Evolutionary conservation across 1,140 invertebrate genomes (phyloP).

Genomic region (Monochamus saltuarius): DNA sequence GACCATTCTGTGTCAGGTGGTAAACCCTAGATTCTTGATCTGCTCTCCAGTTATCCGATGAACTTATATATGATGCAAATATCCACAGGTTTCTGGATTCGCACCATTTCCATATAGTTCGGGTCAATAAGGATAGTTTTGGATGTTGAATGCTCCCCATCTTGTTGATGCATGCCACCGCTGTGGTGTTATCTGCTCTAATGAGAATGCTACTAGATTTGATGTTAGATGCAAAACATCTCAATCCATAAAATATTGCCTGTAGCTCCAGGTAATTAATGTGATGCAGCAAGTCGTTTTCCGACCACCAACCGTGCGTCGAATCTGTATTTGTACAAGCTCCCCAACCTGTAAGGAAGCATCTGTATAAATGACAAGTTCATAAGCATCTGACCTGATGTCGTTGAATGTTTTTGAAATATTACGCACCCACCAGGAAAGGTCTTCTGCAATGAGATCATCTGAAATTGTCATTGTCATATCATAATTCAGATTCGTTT

Average conservation of each 20-base stretch:
- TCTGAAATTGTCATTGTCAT: conserved; percentile 1
- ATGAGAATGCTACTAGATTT: no score
- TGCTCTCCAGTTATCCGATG: not conserved
- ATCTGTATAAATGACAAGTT: conserved; percentile 16
- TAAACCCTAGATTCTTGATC: conserved; percentile 6
- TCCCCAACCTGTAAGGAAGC: conserved; percentile 17
- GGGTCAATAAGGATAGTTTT: not conserved
- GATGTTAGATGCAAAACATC: no score
- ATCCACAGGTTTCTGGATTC: conserved; percentile 5
- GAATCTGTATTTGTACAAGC: conserved; percentile 6
- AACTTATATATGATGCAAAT: not conserved
- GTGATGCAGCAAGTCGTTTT: conserved; percentile 1
- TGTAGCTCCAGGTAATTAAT: conserved; percentile 26
- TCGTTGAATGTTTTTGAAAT: not conserved
- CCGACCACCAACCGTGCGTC: conserved; percentile 13
- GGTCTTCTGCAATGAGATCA: conserved; percentile 7
- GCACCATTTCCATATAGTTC: conserved; percentile 3
- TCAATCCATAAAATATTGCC: conserved; percentile 16
- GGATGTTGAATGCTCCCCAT: no score
- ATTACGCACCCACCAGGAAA: conserved; percentile 17
- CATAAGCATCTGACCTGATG: not conserved
- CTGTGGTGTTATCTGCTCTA: no score
- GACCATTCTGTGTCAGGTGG: conserved; percentile 6
- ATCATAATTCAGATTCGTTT: conserved; percentile 11
- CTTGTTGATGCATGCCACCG: no score